Evolutionary conservation across 1,140 invertebrate genomes (phyloP).

Genomic region (Drosophila rhopaloa): DNA sequence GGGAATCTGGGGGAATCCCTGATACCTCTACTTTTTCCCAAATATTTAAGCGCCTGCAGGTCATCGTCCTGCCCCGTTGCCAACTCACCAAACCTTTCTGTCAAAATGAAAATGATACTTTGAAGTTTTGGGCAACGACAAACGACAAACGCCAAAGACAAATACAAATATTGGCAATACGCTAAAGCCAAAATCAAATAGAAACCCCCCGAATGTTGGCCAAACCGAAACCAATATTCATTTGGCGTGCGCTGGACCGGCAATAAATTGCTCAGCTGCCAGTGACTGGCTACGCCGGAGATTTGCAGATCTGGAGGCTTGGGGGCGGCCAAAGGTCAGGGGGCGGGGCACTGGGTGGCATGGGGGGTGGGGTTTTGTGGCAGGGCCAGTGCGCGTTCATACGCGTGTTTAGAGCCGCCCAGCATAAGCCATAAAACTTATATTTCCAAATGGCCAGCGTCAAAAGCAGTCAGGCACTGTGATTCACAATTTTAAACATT

Average conservation of each 20-base stretch:
- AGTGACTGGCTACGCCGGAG: conserved; percentile 34
- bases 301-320: conserved; percentile 35
- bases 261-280: conserved; percentile 72
- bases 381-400: conserved; percentile 29
- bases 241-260: conserved; percentile 71
- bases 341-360: conserved; percentile 3
- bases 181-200: conserved; percentile 78
- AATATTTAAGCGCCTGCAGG: conserved; percentile 36
- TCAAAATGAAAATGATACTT: conserved; percentile 73
- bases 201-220: conserved; percentile 44
- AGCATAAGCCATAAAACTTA: conserved; percentile 74
- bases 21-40: background rate
- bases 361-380: background rate
- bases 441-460: conserved; percentile 44
- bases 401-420: conserved; percentile 57
- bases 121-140: conserved; percentile 61
- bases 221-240: conserved; percentile 71
- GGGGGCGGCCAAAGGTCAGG: conserved; percentile 10
- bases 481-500: background rate
- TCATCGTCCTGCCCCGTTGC: background rate
- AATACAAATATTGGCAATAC: conserved; percentile 81
- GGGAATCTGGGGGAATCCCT: background rate
- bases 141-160: conserved; percentile 62
- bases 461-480: conserved; percentile 18
- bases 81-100: conserved; percentile 15